Evolutionary conservation across 1,140 invertebrate species (phyloP).

Genomic region (Aphelenchoides besseyi): DNA sequence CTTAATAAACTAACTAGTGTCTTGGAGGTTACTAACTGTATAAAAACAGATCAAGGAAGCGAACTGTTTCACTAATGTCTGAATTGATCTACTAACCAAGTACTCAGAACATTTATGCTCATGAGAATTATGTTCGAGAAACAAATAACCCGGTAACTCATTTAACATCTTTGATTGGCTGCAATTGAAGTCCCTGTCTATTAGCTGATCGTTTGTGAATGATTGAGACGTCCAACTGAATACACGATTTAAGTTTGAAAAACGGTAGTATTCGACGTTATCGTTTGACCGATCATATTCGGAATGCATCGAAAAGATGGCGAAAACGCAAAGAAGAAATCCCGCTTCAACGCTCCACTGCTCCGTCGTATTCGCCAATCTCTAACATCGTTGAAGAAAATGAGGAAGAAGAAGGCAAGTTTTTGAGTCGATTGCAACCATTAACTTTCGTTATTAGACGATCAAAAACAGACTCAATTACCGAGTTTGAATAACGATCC

Average conservation of each 20-base stretch:
- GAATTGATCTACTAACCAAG: background rate
- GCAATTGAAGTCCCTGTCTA: too few species aligned
- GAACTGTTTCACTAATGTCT: background rate
- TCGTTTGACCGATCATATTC: background rate
- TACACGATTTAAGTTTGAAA: too few species aligned
- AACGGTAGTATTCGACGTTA: background rate
- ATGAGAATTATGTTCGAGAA: too few species aligned
- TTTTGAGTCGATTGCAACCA: too few species aligned
- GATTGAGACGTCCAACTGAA: too few species aligned
- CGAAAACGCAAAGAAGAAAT: background rate
- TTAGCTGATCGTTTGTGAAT: too few species aligned
- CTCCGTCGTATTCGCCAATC: constrained; percentile 3
- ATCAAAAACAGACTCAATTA: too few species aligned
- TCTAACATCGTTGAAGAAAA: constrained; percentile 1
- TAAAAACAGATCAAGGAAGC: background rate
- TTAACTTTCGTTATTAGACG: too few species aligned
- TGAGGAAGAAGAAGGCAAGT: too few species aligned
- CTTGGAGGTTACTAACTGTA: background rate
- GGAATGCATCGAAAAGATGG: background rate
- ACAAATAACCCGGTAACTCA: too few species aligned
- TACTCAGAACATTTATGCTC: background rate
- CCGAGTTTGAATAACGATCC: too few species aligned
- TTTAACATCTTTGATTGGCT: too few species aligned
- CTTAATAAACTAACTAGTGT: constrained; percentile 3
- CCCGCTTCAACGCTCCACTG: background rate